Conservation (phyloP, 2,113 vertebrate genomes). For the Sander lucioperca region DNA sequence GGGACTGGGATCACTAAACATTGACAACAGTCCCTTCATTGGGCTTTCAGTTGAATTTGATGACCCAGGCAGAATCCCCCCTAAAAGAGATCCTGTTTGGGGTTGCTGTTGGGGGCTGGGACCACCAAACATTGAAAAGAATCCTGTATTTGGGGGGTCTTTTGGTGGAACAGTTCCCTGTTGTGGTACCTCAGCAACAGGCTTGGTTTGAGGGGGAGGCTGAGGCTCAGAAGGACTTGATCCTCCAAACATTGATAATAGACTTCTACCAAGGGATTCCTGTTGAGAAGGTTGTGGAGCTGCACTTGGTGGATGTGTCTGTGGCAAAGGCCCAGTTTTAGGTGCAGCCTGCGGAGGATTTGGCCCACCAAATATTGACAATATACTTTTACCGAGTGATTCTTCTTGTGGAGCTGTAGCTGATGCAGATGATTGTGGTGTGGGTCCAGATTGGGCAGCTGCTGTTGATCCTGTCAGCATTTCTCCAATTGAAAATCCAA, state of each 20-base stretch:
- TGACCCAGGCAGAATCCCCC: slow-evolving; percentile 75
- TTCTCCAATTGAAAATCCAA: slow-evolving; percentile 87
- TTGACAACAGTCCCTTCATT: slow-evolving; percentile 86
- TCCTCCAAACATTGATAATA: slow-evolving; percentile 77
- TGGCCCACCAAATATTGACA: slow-evolving; percentile 78
- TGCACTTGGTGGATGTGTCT: slow-evolving; percentile 40
- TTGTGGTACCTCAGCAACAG: slow-evolving; percentile 55
- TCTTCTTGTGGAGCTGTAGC: slow-evolving; percentile 70
- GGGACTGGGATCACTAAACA: slow-evolving; percentile 81
- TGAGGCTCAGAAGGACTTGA: slow-evolving; percentile 47
- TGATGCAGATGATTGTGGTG: slow-evolving; percentile 39
- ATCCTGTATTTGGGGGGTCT: slow-evolving; percentile 68
- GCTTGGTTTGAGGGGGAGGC: slow-evolving; percentile 61
- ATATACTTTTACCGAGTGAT: slow-evolving; percentile 76
- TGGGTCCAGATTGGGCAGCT: slow-evolving; percentile 37
- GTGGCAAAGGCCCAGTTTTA: slow-evolving; percentile 56
- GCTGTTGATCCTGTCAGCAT: slow-evolving; percentile 74
- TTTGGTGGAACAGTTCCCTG: slow-evolving; percentile 68
- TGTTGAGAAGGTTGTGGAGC: slow-evolving; percentile 60
- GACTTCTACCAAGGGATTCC: slow-evolving; percentile 69
- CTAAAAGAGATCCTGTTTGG: slow-evolving; percentile 69
- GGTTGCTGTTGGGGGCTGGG: slow-evolving; percentile 67
- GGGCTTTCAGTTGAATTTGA: slow-evolving; percentile 69
- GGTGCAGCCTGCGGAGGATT: slow-evolving; percentile 59
- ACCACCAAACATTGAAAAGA: slow-evolving; percentile 75